Conservation (phyloP, 2,888 invertebrate genomes). For the Baccha elongata region DNA sequence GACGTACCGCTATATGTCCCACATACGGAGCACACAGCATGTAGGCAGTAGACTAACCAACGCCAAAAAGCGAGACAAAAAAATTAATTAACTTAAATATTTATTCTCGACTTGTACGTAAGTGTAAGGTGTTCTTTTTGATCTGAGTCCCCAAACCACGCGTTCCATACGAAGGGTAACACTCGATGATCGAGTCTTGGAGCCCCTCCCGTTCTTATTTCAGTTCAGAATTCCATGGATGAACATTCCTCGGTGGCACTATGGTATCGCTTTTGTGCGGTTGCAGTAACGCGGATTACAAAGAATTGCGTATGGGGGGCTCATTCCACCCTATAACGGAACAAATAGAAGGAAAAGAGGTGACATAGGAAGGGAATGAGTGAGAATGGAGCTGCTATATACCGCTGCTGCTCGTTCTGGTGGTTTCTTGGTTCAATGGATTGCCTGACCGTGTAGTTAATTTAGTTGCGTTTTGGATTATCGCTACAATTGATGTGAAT, state of each 20-base stretch:
- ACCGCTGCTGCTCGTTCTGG: slow-evolving; percentile 15
- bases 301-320: not conserved
- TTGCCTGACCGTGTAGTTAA: slow-evolving; percentile 65
- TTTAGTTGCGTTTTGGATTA: slow-evolving; percentile 74
- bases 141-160: slow-evolving; percentile 6
- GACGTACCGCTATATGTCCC: slow-evolving; percentile 40
- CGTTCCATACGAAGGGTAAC: slow-evolving; percentile 21
- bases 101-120: slow-evolving; percentile 60
- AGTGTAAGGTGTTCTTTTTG: slow-evolving; percentile 54
- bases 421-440: slow-evolving; percentile 69
- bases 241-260: slow-evolving; percentile 49
- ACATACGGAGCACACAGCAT: slow-evolving; percentile 36
- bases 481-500: slow-evolving; percentile 73
- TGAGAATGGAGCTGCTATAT: not conserved
- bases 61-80: slow-evolving; percentile 25
- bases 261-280: slow-evolving; percentile 34
- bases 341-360: slow-evolving; percentile 2
- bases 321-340: slow-evolving; percentile 17
- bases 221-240: slow-evolving; percentile 28
- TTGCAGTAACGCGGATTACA: slow-evolving; percentile 29
- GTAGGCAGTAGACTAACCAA: slow-evolving; percentile 43
- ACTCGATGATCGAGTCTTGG: not conserved
- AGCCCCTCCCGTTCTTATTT: slow-evolving; percentile 28
- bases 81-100: slow-evolving; percentile 65
- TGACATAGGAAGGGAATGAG: not conserved